Conservation (phyloP, 2,888 invertebrate genomes). For the Acrobasis consociella region DNA sequence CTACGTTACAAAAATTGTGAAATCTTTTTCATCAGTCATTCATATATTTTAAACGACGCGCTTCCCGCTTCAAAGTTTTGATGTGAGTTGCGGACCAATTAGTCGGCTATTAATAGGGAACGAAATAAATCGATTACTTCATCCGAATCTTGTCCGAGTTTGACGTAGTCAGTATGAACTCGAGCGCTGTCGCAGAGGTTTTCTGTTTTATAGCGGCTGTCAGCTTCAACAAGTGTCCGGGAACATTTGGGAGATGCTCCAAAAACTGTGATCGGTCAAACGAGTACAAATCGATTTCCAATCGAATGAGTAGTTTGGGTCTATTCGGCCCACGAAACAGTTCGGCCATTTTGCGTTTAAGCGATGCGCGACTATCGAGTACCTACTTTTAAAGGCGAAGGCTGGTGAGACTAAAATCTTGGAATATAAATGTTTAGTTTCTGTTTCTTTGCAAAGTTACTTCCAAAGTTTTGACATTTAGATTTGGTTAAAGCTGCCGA, state of each 20-base stretch:
- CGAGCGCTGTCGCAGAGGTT: conserved; percentile 26
- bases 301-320: conserved; percentile 21
- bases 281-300: conserved; percentile 22
- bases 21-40: conserved; percentile 16
- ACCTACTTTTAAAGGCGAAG: background rate
- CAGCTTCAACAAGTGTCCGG: conserved; percentile 56
- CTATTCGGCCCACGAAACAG: too few species aligned
- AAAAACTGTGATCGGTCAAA: conserved; percentile 33
- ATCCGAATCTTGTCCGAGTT: conserved; percentile 28
- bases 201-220: conserved; percentile 42
- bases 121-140: conserved; percentile 20
- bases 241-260: conserved; percentile 39
- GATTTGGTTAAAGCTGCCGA: conserved; percentile 38
- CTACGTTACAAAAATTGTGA: conserved; percentile 21
- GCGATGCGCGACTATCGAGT: background rate
- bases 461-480: conserved; percentile 36
- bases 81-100: conserved; percentile 21
- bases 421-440: background rate
- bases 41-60: conserved; percentile 17
- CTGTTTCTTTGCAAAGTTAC: conserved; percentile 37
- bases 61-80: conserved; percentile 21
- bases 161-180: conserved; percentile 27
- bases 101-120: conserved; percentile 20
- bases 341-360: background rate
- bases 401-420: background rate